These are phyloP conservation scores for Tympanuchus pallidicinctus DNA, from an alignment of 2,113 vertebrate genomes.

Conservation along the genomic window DNA sequence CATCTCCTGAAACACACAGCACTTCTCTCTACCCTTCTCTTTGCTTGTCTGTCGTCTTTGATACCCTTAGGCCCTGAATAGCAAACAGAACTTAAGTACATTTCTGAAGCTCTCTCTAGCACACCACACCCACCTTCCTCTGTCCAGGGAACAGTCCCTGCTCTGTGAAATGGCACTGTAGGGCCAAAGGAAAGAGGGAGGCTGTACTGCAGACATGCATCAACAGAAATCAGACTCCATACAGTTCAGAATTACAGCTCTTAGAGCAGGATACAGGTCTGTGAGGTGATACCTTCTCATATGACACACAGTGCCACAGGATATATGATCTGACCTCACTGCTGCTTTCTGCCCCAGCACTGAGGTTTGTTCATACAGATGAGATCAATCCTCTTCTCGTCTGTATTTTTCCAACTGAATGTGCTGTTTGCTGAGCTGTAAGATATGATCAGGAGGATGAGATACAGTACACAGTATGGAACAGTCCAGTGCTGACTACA, in stretches of 20 bases:
- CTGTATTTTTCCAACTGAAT: background rate
- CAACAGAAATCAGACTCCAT: background rate
- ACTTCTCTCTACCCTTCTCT: background rate
- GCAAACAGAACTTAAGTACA: background rate
- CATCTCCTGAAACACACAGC: background rate
- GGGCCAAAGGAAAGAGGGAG: background rate
- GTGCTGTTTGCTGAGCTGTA: background rate
- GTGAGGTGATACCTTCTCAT: background rate
- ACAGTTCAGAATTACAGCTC: background rate
- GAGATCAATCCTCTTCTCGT: background rate
- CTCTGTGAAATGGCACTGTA: background rate
- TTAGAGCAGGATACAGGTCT: rapidly evolving
- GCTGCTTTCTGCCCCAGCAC: background rate
- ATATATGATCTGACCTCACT: rapidly evolving
- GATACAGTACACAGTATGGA: background rate
- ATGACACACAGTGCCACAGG: rapidly evolving
- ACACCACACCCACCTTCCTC: background rate
- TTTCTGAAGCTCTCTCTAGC: background rate
- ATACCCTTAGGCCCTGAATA: slow-evolving; percentile 1
- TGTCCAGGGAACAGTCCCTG: background rate
- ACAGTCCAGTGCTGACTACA: background rate
- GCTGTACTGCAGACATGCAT: background rate
- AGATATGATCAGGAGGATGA: background rate
- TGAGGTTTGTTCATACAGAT: background rate
- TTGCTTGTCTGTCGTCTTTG: background rate